A percentile compares a stretch with the other conserved stretches of the same genome.
Conservation (phyloP, 2,888 invertebrate species). For the Cybosia mesomella region DNA sequence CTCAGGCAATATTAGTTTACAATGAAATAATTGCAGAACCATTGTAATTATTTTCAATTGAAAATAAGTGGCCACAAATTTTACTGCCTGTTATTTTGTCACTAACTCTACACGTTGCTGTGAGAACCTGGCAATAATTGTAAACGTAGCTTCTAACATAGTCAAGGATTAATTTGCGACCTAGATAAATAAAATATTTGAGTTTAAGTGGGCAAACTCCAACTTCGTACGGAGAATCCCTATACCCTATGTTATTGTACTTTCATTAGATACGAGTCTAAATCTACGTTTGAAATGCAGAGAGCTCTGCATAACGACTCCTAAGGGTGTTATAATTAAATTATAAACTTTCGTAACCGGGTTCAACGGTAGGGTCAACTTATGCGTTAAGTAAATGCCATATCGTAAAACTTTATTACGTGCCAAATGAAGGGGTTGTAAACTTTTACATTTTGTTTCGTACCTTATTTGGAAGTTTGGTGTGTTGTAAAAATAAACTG, state of each 20-base stretch:
- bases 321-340: constrained; percentile 84
- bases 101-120: background rate
- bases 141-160: background rate
- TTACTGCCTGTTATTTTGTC: background rate
- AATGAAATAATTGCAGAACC: too few relatives aligned
- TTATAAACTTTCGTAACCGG: constrained; percentile 81
- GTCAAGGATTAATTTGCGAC: background rate
- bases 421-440: constrained; percentile 84
- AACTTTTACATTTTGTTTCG: constrained; percentile 78
- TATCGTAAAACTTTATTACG: constrained; percentile 85
- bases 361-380: constrained; percentile 78
- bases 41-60: too few relatives aligned
- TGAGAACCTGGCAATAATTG: background rate
- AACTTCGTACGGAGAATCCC: background rate
- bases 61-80: too few relatives aligned
- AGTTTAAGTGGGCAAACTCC: background rate
- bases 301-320: constrained; percentile 70
- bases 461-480: constrained; percentile 68
- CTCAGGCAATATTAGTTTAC: too few relatives aligned
- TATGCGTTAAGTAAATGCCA: constrained; percentile 79
- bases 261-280: constrained; percentile 43
- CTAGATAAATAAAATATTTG: constrained; percentile 1
- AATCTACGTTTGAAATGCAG: constrained; percentile 53
- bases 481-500: constrained; percentile 65
- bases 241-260: constrained; percentile 27